A percentile compares a stretch with the other conserved stretches of the same genome.
Evolutionary conservation across 2,888 invertebrate genomes (phyloP).

Genomic region (Tiliacea citrago): DNA sequence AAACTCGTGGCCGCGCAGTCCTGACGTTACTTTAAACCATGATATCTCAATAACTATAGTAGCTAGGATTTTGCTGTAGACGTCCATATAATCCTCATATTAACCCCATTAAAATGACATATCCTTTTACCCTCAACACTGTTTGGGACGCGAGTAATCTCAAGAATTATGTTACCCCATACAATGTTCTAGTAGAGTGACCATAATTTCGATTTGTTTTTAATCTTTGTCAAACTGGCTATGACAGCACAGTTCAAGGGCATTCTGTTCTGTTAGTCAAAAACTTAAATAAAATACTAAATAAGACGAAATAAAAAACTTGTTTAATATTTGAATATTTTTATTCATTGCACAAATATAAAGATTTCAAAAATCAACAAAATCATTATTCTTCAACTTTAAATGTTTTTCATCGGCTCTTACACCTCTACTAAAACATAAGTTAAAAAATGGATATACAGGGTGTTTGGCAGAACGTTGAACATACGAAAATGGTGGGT

Average conservation of each 20-base stretch:
- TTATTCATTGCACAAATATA: no score
- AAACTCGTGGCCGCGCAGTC: constrained; percentile 44
- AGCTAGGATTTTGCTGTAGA: constrained; percentile 43
- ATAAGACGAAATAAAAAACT: no score
- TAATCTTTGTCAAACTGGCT: no score
- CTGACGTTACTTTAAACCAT: constrained; percentile 44
- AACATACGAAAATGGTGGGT: no score
- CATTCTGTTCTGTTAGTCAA: constrained; percentile 51
- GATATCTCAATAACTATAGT: constrained; percentile 45
- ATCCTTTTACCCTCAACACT: constrained; percentile 41
- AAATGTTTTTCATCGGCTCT: no score
- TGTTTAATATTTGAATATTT: constrained; percentile 46
- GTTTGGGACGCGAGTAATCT: constrained; percentile 34
- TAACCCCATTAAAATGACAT: constrained; percentile 44
- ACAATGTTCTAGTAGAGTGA: constrained; percentile 44
- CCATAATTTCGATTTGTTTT: no score
- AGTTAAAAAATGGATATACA: no score
- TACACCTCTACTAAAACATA: no score
- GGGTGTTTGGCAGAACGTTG: no score
- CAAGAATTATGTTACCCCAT: constrained; percentile 40
- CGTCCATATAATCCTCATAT: constrained; percentile 43
- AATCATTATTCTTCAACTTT: no score
- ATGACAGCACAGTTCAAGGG: constrained; percentile 39
- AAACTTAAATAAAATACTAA: no score
- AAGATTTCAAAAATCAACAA: no score